These are phyloP conservation scores for Darevskia nairensis DNA, from an alignment of 2,797 vertebrate genomes.

Conservation along the genomic window DNA sequence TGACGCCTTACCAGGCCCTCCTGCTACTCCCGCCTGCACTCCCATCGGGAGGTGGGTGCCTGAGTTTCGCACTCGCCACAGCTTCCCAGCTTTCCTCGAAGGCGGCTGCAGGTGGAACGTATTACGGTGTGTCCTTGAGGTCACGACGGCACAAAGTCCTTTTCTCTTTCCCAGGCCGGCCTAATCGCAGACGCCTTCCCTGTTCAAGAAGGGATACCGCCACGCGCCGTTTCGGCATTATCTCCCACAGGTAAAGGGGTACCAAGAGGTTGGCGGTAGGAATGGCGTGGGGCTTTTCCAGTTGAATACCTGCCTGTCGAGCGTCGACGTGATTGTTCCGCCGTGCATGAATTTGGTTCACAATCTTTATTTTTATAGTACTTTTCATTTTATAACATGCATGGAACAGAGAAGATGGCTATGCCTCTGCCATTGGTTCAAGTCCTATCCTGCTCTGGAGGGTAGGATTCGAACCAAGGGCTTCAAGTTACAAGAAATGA, in stretches of 20 bases:
- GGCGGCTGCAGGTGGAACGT: no score
- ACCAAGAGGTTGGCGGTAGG: background rate
- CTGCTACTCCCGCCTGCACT: background rate
- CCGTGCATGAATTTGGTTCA: background rate
- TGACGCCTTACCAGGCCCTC: background rate
- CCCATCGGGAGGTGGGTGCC: no score
- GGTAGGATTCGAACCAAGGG: no score
- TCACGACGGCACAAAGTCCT: background rate
- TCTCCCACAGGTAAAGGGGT: constrained; percentile 1
- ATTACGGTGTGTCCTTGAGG: background rate
- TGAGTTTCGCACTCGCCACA: background rate
- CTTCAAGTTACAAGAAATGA: no score
- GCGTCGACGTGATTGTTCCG: background rate
- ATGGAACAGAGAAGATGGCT: no score
- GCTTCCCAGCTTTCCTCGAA: no score
- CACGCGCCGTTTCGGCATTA: background rate
- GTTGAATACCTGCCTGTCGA: background rate
- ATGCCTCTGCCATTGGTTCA: no score
- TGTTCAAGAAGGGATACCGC: background rate
- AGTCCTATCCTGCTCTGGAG: no score
- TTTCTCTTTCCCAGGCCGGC: background rate
- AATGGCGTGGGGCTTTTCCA: fast-evolving
- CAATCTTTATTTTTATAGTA: no score
- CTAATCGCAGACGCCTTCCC: background rate
- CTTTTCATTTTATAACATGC: no score